Evolutionary conservation across 2,113 vertebrate genomes (phyloP).

Genomic region (Philantomba maxwellii): DNA sequence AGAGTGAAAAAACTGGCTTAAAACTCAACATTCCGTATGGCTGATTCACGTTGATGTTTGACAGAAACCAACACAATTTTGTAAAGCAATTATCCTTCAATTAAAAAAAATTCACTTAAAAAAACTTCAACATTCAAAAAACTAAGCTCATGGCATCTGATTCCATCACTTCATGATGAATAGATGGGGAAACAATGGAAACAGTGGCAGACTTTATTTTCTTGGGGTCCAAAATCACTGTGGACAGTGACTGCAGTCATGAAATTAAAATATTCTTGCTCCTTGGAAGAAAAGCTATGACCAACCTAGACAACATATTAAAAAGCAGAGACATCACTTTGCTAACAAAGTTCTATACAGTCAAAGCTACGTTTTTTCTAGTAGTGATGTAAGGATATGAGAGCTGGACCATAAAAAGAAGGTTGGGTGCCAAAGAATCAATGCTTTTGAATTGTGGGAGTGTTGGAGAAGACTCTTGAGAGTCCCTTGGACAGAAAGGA

Average conservation of each 20-base stretch:
- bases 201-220: not conserved
- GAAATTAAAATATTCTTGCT: not conserved
- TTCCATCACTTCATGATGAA: not conserved
- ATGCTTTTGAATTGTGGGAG: not conserved
- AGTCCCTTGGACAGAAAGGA: not conserved
- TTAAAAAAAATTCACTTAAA: not conserved
- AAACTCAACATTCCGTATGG: not conserved
- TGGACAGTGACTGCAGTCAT: rapidly evolving
- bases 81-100: not conserved
- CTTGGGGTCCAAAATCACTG: not conserved
- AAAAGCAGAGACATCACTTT: not conserved
- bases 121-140: not conserved
- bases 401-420: not conserved
- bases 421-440: not conserved
- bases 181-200: not conserved
- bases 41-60: not conserved
- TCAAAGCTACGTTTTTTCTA: not conserved
- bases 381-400: not conserved
- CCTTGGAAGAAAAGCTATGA: not conserved
- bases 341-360: not conserved
- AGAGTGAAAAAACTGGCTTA: not conserved
- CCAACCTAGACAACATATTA: not conserved
- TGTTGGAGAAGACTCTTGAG: not conserved
- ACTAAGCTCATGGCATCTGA: not conserved
- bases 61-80: not conserved